Evolutionary conservation across 2,888 invertebrate genomes (phyloP).

Genomic region (Eupithecia pulchellata): DNA sequence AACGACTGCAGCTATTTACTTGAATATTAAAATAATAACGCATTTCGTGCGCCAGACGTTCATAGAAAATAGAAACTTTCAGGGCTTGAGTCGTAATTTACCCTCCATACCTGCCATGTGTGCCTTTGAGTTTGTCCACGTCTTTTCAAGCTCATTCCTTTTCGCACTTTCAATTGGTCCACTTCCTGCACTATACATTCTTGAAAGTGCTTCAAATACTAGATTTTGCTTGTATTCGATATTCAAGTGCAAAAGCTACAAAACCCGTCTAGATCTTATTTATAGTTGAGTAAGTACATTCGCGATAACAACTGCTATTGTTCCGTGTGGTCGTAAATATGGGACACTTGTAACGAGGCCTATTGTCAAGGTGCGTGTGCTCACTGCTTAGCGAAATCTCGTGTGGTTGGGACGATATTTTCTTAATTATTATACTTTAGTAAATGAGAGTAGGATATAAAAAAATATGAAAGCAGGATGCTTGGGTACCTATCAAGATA

Average conservation of each 20-base stretch:
- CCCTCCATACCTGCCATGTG: background rate
- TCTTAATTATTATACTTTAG: too few species aligned
- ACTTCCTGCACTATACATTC: background rate
- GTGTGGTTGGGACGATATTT: background rate
- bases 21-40: too few species aligned
- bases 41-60: too few species aligned
- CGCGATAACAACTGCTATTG: conserved; percentile 70
- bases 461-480: background rate
- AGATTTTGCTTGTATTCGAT: background rate
- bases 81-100: background rate
- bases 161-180: background rate
- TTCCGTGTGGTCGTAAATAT: conserved; percentile 68
- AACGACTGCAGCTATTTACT: too few species aligned
- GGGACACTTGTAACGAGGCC: conserved; percentile 62
- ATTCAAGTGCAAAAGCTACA: conserved; percentile 14
- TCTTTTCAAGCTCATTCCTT: background rate
- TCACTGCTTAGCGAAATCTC: conserved; percentile 42
- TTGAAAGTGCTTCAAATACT: conserved; percentile 7
- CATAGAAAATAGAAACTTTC: background rate
- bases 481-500: background rate
- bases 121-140: background rate
- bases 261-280: conserved; percentile 28
- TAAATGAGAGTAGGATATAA: too few species aligned
- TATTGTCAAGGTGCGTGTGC: conserved; percentile 55
- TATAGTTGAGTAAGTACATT: conserved; percentile 43